Percentiles rank a stretch among this genome's conserved stretches.
phyloP scores from a whole-genome alignment of 2,113 vertebrate species.

The Lota lota region DNA sequence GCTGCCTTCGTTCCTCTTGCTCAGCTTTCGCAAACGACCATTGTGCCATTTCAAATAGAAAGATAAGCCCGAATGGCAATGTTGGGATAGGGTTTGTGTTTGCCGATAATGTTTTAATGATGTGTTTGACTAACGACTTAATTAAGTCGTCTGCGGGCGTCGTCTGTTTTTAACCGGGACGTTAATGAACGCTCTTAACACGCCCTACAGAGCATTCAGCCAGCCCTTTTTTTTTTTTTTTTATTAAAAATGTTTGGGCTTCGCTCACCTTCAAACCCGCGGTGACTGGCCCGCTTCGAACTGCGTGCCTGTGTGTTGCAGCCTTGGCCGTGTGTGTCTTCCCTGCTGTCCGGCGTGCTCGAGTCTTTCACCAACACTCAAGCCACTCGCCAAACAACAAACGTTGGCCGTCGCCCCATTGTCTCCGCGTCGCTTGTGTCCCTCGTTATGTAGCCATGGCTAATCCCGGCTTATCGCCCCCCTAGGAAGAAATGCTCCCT shows the following conservation, averaged over 20 bases:
- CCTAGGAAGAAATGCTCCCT: background rate
- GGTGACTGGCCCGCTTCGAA: slow-evolving; percentile 52
- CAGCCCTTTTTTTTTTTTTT: slow-evolving; percentile 42
- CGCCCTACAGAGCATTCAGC: slow-evolving; percentile 40
- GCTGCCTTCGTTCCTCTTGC: background rate
- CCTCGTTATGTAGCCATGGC: slow-evolving; percentile 16
- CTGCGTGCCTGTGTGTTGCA: slow-evolving; percentile 46
- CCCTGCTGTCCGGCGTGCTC: background rate
- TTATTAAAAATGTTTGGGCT: no score
- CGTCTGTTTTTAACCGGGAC: no score
- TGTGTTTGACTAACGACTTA: no score
- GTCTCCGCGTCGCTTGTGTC: background rate
- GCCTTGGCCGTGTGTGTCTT: slow-evolving; percentile 41
- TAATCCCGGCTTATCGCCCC: slow-evolving; percentile 29
- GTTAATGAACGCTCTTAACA: slow-evolving; percentile 43
- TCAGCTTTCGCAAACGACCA: no score
- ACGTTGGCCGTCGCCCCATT: slow-evolving; percentile 23
- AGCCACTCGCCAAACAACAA: slow-evolving; percentile 38
- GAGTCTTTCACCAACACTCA: slow-evolving; percentile 40
- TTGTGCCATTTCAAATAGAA: no score
- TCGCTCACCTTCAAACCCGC: slow-evolving; percentile 48
- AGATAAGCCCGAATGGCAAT: no score
- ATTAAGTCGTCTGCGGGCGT: no score
- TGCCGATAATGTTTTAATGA: no score
- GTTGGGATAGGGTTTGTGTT: no score